A percentile compares a stretch with the other conserved stretches of the same genome.
These are phyloP conservation scores for Pelvicachromis taeniatus DNA, from an alignment of 2,113 vertebrate species.

Conservation along the genomic window DNA sequence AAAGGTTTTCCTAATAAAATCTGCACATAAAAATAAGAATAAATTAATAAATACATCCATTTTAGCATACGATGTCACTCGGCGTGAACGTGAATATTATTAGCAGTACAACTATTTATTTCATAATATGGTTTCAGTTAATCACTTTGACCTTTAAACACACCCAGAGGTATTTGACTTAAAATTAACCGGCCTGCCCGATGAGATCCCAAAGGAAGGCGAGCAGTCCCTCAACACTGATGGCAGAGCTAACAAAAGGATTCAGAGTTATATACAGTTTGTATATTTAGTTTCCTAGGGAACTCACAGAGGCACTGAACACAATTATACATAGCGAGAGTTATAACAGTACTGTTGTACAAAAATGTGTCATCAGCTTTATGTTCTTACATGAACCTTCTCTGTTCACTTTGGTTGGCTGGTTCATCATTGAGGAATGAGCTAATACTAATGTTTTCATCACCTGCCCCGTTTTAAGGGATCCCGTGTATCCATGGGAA, in stretches of 20 bases:
- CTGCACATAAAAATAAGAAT: slow-evolving; percentile 60
- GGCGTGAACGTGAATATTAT: slow-evolving; percentile 34
- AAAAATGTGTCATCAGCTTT: slow-evolving; percentile 11
- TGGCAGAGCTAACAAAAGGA: slow-evolving; percentile 16
- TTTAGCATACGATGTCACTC: slow-evolving; percentile 51
- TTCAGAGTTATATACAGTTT: slow-evolving; percentile 46
- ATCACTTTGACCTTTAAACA: slow-evolving; percentile 47
- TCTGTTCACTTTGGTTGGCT: slow-evolving; percentile 46
- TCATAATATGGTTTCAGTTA: slow-evolving; percentile 32
- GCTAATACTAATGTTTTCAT: not conserved
- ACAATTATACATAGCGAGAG: slow-evolving; percentile 30
- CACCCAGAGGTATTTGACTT: slow-evolving; percentile 55
- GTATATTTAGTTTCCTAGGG: slow-evolving; percentile 46
- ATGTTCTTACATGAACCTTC: not conserved
- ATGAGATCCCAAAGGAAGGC: slow-evolving; percentile 18
- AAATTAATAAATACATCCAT: slow-evolving; percentile 65
- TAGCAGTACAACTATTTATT: slow-evolving; percentile 44
- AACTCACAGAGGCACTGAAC: slow-evolving; percentile 63
- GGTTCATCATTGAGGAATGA: slow-evolving; percentile 4
- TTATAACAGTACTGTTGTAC: slow-evolving; percentile 17
- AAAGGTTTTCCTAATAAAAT: slow-evolving; percentile 48
- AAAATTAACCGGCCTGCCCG: slow-evolving; percentile 35
- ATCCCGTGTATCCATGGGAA: slow-evolving; percentile 12
- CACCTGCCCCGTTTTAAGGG: not conserved
- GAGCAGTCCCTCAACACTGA: slow-evolving; percentile 13